Evolutionary conservation across 2,113 vertebrate species (phyloP).

Genomic region (Emydocephalus ijimae): DNA sequence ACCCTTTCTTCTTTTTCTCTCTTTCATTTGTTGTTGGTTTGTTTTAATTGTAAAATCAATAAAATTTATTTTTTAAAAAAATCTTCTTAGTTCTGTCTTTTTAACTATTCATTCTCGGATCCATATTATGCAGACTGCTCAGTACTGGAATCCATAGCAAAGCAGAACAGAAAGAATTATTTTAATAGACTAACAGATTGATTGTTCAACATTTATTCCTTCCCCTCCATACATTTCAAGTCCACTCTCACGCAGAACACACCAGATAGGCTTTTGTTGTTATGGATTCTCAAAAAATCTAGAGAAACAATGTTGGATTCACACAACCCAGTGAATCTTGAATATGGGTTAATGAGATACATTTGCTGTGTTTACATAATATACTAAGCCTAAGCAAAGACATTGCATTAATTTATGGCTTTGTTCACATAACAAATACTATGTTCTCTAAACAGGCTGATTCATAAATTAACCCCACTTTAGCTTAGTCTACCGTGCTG

Average conservation of each 20-base stretch:
- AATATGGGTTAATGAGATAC: neutral
- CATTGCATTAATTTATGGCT: neutral
- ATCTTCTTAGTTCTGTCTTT: neutral
- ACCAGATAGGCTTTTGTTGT: neutral
- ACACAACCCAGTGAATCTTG: neutral
- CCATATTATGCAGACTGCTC: neutral
- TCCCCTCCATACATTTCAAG: neutral
- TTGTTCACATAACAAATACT: neutral
- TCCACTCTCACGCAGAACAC: neutral
- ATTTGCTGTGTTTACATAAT: neutral
- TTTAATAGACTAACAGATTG: neutral
- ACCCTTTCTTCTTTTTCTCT: too few relatives aligned
- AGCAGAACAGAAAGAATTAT: neutral
- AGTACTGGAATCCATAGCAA: neutral
- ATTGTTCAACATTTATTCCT: neutral
- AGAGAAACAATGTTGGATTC: neutral
- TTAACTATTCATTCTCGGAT: neutral
- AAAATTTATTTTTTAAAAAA: neutral
- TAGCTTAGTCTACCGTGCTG: neutral
- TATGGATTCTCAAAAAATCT: neutral
- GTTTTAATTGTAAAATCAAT: too few relatives aligned
- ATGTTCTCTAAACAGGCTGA: neutral
- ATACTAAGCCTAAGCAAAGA: neutral
- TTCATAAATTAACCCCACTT: neutral
- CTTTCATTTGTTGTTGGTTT: too few relatives aligned